Percentiles rank a stretch among this genome's conserved stretches.
Conservation (phyloP, 1,140 invertebrate species). For the Drosophila seguyi region DNA sequence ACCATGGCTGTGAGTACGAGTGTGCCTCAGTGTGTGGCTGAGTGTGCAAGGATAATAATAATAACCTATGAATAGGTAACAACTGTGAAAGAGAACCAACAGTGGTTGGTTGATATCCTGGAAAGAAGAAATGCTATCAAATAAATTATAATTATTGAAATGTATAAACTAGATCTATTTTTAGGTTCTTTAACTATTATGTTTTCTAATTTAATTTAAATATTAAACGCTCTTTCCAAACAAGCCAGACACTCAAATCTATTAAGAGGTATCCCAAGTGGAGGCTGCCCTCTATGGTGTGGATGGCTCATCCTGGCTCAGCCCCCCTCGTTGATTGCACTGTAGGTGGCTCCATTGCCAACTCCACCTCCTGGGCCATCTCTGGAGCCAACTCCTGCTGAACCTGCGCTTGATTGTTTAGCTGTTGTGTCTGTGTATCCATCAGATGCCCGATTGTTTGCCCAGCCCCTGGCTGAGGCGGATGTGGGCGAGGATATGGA, state of each 20-base stretch:
- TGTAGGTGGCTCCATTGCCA: conserved; percentile 62
- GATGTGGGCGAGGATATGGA: conserved; percentile 19
- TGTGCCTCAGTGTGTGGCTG: conserved; percentile 46
- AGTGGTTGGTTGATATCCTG: conserved; percentile 1
- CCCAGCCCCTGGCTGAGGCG: conserved; percentile 38
- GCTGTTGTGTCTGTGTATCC: conserved; percentile 67
- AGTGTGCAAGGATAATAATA: conserved; percentile 81
- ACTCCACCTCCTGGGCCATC: neutral
- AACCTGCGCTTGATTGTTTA: conserved; percentile 79
- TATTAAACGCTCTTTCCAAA: neutral
- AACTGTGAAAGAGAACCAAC: conserved; percentile 38
- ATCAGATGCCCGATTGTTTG: conserved; percentile 72
- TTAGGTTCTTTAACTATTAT: neutral
- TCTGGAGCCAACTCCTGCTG: conserved; percentile 12
- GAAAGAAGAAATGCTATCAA: neutral
- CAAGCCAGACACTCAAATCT: too few species aligned
- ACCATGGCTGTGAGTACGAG: conserved; percentile 12
- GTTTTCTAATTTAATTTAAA: neutral
- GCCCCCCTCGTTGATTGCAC: conserved; percentile 66
- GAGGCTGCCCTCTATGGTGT: conserved; percentile 1
- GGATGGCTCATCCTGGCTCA: conserved; percentile 12
- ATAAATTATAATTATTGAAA: neutral
- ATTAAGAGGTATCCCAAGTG: conserved; percentile 24
- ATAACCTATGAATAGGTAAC: conserved; percentile 84
- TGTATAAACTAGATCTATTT: too few species aligned